phyloP scores from a whole-genome alignment of 1,140 invertebrate species.

The Anastrepha obliqua region DNA sequence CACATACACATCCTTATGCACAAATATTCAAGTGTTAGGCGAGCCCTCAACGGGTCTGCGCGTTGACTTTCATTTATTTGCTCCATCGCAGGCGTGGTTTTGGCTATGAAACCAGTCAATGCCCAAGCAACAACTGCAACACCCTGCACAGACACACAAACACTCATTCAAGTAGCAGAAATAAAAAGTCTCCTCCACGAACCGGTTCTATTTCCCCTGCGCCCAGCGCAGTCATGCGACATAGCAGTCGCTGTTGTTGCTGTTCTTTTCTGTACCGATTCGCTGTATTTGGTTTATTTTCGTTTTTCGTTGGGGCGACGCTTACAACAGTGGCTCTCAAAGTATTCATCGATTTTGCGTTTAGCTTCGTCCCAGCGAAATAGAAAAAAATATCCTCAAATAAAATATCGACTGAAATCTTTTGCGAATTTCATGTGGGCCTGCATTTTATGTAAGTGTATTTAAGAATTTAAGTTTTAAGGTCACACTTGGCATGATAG shows the following conservation, averaged over 20 bases:
- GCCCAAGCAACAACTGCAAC: conserved; percentile 16
- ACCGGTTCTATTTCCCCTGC: conserved; percentile 33
- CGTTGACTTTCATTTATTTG: conserved; percentile 23
- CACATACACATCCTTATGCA: background rate
- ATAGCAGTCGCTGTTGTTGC: background rate
- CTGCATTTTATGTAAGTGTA: conserved; percentile 10
- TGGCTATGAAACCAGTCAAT: conserved; percentile 12
- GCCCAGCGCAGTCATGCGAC: background rate
- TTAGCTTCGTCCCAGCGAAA: background rate
- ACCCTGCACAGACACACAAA: background rate
- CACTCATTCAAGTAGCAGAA: background rate
- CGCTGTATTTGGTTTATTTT: background rate
- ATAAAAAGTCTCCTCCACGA: conserved; percentile 38
- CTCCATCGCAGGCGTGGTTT: conserved; percentile 46
- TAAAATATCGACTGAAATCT: conserved; percentile 49
- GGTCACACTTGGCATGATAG: conserved; percentile 5
- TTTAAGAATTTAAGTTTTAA: conserved; percentile 53
- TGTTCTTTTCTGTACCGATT: conserved; percentile 12
- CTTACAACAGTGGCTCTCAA: conserved; percentile 24
- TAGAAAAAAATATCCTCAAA: conserved; percentile 24
- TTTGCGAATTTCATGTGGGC: conserved; percentile 11
- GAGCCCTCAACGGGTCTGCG: background rate
- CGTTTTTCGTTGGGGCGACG: background rate
- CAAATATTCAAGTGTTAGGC: background rate
- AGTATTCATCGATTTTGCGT: conserved; percentile 21